These are phyloP conservation scores for Drosophila dives DNA, from an alignment of 2,888 invertebrate genomes.

Conservation along the genomic window DNA sequence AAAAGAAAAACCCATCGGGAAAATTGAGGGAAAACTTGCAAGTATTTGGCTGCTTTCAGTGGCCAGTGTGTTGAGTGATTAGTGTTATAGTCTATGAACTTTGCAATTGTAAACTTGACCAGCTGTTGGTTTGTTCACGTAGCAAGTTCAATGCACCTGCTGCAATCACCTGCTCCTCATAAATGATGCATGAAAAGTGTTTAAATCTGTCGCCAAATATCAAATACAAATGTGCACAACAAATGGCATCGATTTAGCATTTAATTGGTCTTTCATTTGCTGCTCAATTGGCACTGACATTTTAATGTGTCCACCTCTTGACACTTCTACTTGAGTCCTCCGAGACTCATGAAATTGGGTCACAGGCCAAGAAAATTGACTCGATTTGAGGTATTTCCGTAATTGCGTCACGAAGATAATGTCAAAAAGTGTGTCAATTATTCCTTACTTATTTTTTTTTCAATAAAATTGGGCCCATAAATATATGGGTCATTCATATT, in stretches of 20 bases:
- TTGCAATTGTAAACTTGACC: slow-evolving; percentile 45
- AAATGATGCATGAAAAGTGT: slow-evolving; percentile 16
- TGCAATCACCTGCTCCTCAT: slow-evolving; percentile 12
- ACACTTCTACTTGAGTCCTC: neutral
- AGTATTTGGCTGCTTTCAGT: slow-evolving; percentile 18
- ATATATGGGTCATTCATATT: neutral
- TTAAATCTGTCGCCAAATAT: neutral
- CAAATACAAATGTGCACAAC: neutral
- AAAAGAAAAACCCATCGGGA: slow-evolving; percentile 20
- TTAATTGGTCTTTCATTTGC: slow-evolving; percentile 28
- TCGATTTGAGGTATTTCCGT: slow-evolving; percentile 14
- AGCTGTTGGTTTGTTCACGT: slow-evolving; percentile 13
- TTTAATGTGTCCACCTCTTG: slow-evolving; percentile 14
- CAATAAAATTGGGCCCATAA: neutral
- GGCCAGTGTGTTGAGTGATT: slow-evolving; percentile 19
- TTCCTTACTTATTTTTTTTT: slow-evolving; percentile 8
- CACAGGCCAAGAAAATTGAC: slow-evolving; percentile 36
- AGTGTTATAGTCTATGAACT: slow-evolving; percentile 21
- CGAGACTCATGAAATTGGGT: slow-evolving; percentile 48
- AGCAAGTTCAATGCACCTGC: slow-evolving; percentile 56
- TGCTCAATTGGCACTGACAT: slow-evolving; percentile 49
- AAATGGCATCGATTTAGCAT: slow-evolving; percentile 7
- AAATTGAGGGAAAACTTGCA: slow-evolving; percentile 18
- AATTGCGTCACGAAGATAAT: slow-evolving; percentile 18
- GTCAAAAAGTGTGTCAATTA: slow-evolving; percentile 68